phyloP scores from a whole-genome alignment of 2,888 invertebrate species.

The Drosophila neutralis region DNA sequence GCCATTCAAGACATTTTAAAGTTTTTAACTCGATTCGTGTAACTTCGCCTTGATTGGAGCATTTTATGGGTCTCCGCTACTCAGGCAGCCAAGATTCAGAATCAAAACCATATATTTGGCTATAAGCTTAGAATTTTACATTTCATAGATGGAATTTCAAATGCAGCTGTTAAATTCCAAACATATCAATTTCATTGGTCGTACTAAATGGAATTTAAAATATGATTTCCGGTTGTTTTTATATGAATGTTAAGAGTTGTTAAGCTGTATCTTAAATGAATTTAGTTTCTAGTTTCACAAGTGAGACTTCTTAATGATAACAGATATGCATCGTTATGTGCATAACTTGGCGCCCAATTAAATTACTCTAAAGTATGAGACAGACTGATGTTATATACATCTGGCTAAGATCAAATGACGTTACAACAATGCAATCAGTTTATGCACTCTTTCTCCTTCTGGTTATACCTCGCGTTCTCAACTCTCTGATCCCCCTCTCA shows the following conservation, averaged over 20 bases:
- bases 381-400: background rate
- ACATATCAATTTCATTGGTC: slow-evolving; percentile 2
- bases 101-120: slow-evolving; percentile 30
- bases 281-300: background rate
- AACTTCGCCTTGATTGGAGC: slow-evolving; percentile 55
- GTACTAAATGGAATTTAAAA: background rate
- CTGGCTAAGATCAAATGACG: background rate
- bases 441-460: background rate
- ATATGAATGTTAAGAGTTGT: background rate
- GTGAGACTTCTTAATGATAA: background rate
- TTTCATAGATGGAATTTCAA: background rate
- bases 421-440: background rate
- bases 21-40: slow-evolving; percentile 33
- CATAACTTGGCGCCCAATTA: background rate
- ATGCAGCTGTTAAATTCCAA: slow-evolving; percentile 10
- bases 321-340: too few species aligned
- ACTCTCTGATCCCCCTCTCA: background rate
- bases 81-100: slow-evolving; percentile 33
- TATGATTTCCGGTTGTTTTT: background rate
- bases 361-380: background rate
- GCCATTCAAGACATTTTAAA: slow-evolving; percentile 35
- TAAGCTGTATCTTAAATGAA: background rate
- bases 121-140: slow-evolving; percentile 23
- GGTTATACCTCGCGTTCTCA: background rate
- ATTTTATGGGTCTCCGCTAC: slow-evolving; percentile 44